Evolutionary conservation across 2,113 vertebrate species (phyloP).

Genomic region (Ophthalmolycus amberensis): DNA sequence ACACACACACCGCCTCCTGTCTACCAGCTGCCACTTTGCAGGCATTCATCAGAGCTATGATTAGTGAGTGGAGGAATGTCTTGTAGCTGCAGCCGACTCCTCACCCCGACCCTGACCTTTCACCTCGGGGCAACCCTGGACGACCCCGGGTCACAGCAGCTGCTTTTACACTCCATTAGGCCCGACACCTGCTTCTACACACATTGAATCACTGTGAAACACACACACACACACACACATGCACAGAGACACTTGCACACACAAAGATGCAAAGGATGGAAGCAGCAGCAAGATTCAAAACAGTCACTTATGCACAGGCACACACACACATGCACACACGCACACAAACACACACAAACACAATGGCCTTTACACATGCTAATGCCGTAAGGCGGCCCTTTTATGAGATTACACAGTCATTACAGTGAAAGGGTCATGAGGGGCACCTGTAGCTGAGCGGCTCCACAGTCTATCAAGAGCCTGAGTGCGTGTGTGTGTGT

Average conservation of each 20-base stretch:
- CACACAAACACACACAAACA: slow-evolving; percentile 53
- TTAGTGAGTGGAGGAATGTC: slow-evolving; percentile 77
- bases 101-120: slow-evolving; percentile 71
- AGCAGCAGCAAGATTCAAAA: slow-evolving; percentile 46
- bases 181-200: slow-evolving; percentile 71
- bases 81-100: slow-evolving; percentile 69
- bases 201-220: slow-evolving; percentile 24
- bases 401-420: slow-evolving; percentile 81
- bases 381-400: slow-evolving; percentile 70
- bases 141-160: slow-evolving; percentile 57
- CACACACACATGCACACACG: slow-evolving; percentile 26
- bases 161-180: slow-evolving; percentile 77
- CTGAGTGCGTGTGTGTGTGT: slow-evolving; percentile 1
- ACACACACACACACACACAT: slow-evolving; percentile 1
- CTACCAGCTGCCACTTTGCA: slow-evolving; percentile 74
- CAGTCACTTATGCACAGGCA: slow-evolving; percentile 48
- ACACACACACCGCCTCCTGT: slow-evolving; percentile 58
- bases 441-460: slow-evolving; percentile 73
- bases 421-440: slow-evolving; percentile 72
- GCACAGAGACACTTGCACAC: background rate
- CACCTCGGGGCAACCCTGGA: slow-evolving; percentile 49
- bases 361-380: slow-evolving; percentile 78
- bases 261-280: slow-evolving; percentile 40
- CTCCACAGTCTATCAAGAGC: slow-evolving; percentile 55
- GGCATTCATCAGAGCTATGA: slow-evolving; percentile 75